A percentile compares a stretch with the other conserved stretches of the same genome.
These are phyloP conservation scores for Drosophila prolongata DNA, from an alignment of 2,888 invertebrate genomes.

Conservation along the genomic window DNA sequence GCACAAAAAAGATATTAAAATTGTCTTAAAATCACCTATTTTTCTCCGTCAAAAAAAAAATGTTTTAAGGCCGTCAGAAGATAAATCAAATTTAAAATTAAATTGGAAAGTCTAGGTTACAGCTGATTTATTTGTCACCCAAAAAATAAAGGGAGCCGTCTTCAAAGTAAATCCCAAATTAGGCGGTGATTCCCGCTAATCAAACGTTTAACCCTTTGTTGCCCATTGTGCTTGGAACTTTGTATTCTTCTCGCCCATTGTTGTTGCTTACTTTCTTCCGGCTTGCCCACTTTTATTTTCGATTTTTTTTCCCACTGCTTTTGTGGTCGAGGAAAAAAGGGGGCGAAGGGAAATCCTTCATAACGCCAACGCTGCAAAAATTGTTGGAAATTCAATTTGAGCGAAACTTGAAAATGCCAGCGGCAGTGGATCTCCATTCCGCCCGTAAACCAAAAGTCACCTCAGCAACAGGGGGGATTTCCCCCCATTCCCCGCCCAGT, in stretches of 20 bases:
- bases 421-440: conserved; percentile 35
- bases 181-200: neutral
- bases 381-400: conserved; percentile 74
- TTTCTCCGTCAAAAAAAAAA: no score
- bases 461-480: conserved; percentile 14
- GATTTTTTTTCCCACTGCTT: conserved; percentile 10
- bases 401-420: conserved; percentile 62
- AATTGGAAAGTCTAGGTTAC: neutral
- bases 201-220: conserved; percentile 20
- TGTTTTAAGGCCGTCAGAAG: no score
- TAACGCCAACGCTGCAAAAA: conserved; percentile 59
- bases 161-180: conserved; percentile 4
- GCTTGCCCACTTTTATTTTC: conserved; percentile 14
- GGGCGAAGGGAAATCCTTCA: conserved; percentile 9
- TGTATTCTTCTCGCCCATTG: conserved; percentile 44
- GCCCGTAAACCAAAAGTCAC: conserved; percentile 50
- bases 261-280: conserved; percentile 34
- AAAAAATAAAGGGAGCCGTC: neutral
- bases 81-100: no score
- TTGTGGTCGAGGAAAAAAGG: neutral
- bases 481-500: neutral
- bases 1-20: no score
- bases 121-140: neutral
- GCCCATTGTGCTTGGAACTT: conserved; percentile 52
- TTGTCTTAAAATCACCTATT: no score